Evolutionary conservation across 2,797 vertebrate genomes (phyloP).

Genomic region (Neosilurus hyrtlii): DNA sequence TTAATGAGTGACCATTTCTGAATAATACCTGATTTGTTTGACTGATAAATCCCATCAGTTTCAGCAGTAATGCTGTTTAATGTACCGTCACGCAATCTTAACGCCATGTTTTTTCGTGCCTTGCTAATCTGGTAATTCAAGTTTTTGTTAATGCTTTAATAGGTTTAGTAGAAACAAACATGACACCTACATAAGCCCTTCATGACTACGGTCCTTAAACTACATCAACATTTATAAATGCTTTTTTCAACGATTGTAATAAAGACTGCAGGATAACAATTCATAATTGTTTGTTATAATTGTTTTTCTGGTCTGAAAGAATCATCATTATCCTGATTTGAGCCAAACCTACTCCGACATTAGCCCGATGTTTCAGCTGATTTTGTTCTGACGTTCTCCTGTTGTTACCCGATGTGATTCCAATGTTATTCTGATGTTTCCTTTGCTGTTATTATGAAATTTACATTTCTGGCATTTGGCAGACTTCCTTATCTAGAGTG

Average conservation of each 20-base stretch:
- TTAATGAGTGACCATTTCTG: constrained; percentile 37
- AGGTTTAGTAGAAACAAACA: not conserved
- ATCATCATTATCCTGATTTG: too few species aligned
- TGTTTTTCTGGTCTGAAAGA: too few species aligned
- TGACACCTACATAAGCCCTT: not conserved
- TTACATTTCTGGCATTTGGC: too few species aligned
- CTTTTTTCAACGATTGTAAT: not conserved
- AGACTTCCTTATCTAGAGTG: too few species aligned
- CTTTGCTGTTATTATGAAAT: too few species aligned
- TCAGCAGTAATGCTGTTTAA: constrained; percentile 20
- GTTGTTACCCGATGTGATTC: too few species aligned
- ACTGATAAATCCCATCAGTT: not conserved
- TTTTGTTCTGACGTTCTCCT: too few species aligned
- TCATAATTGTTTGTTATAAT: too few species aligned
- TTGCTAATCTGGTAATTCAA: not conserved
- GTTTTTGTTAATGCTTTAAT: not conserved
- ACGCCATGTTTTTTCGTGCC: not conserved
- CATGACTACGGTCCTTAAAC: not conserved
- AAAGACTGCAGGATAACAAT: not conserved
- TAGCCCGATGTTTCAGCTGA: too few species aligned
- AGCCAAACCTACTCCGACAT: too few species aligned
- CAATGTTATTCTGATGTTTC: too few species aligned
- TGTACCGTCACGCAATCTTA: constrained; percentile 7
- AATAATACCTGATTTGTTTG: constrained; percentile 47
- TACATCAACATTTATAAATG: not conserved